phyloP scores from a whole-genome alignment of 2,113 vertebrate genomes.

The Pholis gunnellus region DNA sequence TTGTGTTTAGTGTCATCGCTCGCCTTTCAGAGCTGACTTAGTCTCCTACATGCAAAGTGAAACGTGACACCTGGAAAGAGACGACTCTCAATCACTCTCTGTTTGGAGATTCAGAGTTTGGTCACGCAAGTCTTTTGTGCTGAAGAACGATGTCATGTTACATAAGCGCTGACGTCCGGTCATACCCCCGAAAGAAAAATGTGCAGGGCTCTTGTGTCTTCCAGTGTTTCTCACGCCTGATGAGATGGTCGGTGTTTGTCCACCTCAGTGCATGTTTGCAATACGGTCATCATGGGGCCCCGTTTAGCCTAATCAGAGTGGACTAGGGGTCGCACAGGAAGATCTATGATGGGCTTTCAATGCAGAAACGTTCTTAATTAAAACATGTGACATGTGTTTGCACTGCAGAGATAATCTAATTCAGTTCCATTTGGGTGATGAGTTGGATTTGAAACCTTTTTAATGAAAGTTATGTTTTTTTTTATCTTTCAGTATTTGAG shows the following conservation, averaged over 20 bases:
- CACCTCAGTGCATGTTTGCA: constrained; percentile 37
- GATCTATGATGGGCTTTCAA: not conserved
- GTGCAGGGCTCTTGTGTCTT: constrained; percentile 48
- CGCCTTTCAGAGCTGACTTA: not conserved
- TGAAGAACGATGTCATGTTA: constrained; percentile 52
- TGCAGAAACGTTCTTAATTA: not conserved
- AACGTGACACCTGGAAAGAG: constrained; percentile 47
- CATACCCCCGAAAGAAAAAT: constrained; percentile 12
- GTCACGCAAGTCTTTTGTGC: constrained; percentile 77
- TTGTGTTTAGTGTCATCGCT: not conserved
- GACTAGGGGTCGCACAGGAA: not conserved
- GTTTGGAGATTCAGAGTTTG: constrained; percentile 41
- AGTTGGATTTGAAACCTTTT: constrained; percentile 2
- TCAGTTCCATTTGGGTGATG: not conserved
- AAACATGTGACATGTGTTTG: not conserved
- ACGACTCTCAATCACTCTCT: constrained; percentile 29
- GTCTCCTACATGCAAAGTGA: constrained; percentile 8
- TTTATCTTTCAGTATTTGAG: constrained; percentile 89
- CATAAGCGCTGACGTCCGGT: constrained; percentile 40
- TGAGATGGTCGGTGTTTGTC: constrained; percentile 35
- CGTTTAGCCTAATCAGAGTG: not conserved
- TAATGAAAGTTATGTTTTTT: constrained; percentile 16
- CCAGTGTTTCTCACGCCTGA: constrained; percentile 38
- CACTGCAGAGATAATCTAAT: not conserved
- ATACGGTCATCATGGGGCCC: constrained; percentile 9